phyloP scores from a whole-genome alignment of 2,797 vertebrate genomes.

The Oceanodroma leucorhoa region DNA sequence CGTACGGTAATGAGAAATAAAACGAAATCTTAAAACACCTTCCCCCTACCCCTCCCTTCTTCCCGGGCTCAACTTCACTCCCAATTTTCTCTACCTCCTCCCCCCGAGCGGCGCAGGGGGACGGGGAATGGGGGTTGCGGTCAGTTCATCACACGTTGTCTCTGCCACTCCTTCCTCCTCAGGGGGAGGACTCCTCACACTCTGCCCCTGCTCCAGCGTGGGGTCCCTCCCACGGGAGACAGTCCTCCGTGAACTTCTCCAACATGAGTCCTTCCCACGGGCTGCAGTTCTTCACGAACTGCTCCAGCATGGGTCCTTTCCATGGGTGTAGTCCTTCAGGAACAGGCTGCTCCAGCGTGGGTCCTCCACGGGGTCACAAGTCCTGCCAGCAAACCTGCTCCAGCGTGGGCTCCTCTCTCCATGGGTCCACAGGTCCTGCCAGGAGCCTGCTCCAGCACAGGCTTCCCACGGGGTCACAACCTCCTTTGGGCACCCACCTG shows the following conservation, averaged over 20 bases:
- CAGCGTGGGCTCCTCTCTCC: not conserved
- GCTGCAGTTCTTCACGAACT: no score
- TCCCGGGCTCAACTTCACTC: not conserved
- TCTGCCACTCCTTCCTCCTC: not conserved
- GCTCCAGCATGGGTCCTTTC: not conserved
- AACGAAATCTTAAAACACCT: not conserved
- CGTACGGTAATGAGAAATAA: not conserved
- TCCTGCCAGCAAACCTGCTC: not conserved
- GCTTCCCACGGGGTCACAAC: not conserved
- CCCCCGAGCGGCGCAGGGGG: fast-evolving
- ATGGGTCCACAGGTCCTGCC: not conserved
- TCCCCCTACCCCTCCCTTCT: not conserved
- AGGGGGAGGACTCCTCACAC: not conserved
- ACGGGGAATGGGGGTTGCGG: not conserved
- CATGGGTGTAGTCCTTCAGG: not conserved
- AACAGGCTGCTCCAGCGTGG: not conserved
- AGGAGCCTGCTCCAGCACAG: not conserved
- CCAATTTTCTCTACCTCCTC: not conserved
- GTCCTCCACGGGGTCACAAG: not conserved
- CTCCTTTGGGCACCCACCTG: not conserved
- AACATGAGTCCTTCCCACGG: no score
- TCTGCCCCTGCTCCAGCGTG: not conserved
- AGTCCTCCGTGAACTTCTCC: not conserved
- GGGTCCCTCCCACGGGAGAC: not conserved
- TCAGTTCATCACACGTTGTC: not conserved